Evolutionary conservation across 2,113 vertebrate species (phyloP), one percentile per base, ranked within the genome.

Genomic region (Esox niger): DNA sequence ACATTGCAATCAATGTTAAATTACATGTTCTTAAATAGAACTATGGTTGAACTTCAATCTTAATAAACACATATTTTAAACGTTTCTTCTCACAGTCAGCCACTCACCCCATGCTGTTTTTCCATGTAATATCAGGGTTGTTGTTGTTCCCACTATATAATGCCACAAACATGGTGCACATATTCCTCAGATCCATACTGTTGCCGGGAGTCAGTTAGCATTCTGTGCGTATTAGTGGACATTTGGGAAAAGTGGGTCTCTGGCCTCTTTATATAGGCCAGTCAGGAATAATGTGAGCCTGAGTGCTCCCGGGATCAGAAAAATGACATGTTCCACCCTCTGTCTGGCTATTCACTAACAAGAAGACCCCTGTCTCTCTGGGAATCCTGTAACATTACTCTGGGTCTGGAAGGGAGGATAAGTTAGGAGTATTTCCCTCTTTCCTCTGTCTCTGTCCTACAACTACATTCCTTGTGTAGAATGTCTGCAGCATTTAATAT

Each of bases 221-320:
- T 31, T 68, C 29, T 25, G 62, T 68, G 56, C 64, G 61, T 73
- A 46, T 77, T 62, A 70, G 62, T 74, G 79, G 77, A 38, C 65
- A 63, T 47, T 67, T 68, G 74, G 69, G 71, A 65, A 70, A 79
- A 79, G 68, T 74, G 70, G 79, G 76, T 75, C 81, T 83, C 62
- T 3, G n/a, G 68, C 33, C 64, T 79, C 78, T 66, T 66, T 47
- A 66, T 59, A 13, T 63, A 64, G 75, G 77, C 75, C 23, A 15
- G 75, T 52, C 58, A 70, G 69, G 62, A 62, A 69, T 75, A 73
- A 80, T 70, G 71, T 27, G 49, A 73, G 79, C 56, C 72, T 71
- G 74, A 75, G 62, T 60, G 67, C 75, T 67, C 74, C 69, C 69
- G 69, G 32, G 67, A 69, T 33, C 9, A 13, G 38, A 69, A 65